Base-by-base conservation (phyloP, 2,113 vertebrate species). In the Anhinga rufa region DNA sequence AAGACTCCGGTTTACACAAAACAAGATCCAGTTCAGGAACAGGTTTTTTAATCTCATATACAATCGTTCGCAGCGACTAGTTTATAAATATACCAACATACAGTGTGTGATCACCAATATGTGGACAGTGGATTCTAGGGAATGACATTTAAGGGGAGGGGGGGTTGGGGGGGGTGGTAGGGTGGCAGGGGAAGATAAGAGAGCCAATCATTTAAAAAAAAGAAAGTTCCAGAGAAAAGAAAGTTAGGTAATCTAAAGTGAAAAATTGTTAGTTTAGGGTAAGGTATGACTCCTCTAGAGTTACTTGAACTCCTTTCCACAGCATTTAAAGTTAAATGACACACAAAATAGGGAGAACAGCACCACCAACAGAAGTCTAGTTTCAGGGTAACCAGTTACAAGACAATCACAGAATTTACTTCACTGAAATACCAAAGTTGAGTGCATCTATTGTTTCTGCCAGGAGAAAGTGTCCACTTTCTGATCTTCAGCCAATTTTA, bases 321-420 rank as follows among this genome's bases (percentile, higher is more conserved):
- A 49, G 34, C 44, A 86, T 80, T 92, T 92, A 12, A 91, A 93
- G 74, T 72, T 86, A 85, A 93, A 95, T 55, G 4, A 2, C 70
- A 90, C 57, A 55, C 85, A 94, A 97, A 96, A 69, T 5, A 97
- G 71, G 93, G 90, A 96, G 90, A 96, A 96, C 88, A 97, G 95
- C 95, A 97, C 96, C 95, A 96, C 95, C 96, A 96, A 88, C 90
- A 94, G 95, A 91, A 96, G 91, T 91, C 52, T 86, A 68, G 84
- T 88, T 91, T 87, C 82, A 85, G 82, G 75, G 64, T 95, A 94
- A 82, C 64, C 80, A 85, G 44, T 64, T 80, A 61, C 14, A 79
- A 95, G 78, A 93, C 89, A 88, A 86, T 57, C 54, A 74, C 11
- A 4, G 82, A 46, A 91, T 90, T 88, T 80, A 87, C 68, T 58